A percentile compares a stretch with the other conserved stretches of the same genome.
These are phyloP conservation scores for Macquaria australasica DNA, from an alignment of 2,113 vertebrate species.

Conservation along the genomic window DNA sequence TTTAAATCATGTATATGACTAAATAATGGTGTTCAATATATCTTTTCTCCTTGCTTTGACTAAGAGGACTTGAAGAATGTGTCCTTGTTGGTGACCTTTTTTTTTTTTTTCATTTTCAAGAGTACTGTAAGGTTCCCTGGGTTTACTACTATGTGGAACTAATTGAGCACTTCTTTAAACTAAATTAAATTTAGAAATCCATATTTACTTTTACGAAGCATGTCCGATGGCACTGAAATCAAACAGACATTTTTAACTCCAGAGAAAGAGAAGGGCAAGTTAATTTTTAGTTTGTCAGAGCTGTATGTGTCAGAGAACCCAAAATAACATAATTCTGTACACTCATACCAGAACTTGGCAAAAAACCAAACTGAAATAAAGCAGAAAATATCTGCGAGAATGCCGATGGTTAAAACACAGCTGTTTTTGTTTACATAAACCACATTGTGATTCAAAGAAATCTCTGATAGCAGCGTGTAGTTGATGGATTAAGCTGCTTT, in stretches of 20 bases:
- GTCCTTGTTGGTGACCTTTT: not conserved
- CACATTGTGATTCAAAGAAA: constrained; percentile 11
- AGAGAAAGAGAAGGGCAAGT: not conserved
- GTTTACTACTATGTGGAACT: not conserved
- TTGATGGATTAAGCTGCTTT: constrained; percentile 42
- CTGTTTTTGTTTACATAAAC: constrained; percentile 13
- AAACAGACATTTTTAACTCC: not conserved
- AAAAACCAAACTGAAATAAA: not conserved
- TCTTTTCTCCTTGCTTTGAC: not conserved
- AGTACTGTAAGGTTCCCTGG: not conserved
- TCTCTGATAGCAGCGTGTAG: not conserved
- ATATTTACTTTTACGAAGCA: constrained; percentile 12
- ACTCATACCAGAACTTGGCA: not conserved
- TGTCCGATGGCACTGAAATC: not conserved
- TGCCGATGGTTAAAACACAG: not conserved
- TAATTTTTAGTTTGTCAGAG: not conserved
- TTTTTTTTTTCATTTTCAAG: too few relatives aligned
- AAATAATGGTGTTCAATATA: not conserved
- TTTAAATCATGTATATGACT: not conserved
- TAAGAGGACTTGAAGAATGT: not conserved
- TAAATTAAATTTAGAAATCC: constrained; percentile 8
- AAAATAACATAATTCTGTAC: not conserved
- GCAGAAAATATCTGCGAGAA: not conserved
- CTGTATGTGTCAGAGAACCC: not conserved
- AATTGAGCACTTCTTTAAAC: not conserved